Evolutionary conservation across 2,797 vertebrate species (phyloP).

Genomic region (Trachops cirrhosus): DNA sequence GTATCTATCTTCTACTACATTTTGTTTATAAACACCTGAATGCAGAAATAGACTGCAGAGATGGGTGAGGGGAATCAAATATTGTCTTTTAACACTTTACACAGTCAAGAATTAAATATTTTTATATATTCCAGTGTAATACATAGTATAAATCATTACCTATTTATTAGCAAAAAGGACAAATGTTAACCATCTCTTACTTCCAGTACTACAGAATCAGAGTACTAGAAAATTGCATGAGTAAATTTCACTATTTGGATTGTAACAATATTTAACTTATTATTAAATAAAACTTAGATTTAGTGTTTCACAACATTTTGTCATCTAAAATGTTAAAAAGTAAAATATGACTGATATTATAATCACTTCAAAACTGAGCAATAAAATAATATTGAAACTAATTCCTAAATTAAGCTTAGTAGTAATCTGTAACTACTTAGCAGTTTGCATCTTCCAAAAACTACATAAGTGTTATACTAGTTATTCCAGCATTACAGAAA

Average conservation of each 20-base stretch:
- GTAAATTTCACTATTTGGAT: neutral
- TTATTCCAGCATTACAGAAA: neutral
- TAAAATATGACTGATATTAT: neutral
- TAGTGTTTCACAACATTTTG: neutral
- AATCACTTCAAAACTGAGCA: neutral
- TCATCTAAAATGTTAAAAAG: neutral
- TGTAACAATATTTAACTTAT: neutral
- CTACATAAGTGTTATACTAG: neutral
- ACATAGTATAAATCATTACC: neutral
- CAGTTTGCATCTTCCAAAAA: neutral
- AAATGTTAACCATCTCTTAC: neutral
- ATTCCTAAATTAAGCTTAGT: neutral
- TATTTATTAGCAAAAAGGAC: neutral
- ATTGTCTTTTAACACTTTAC: neutral
- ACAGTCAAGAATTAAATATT: neutral
- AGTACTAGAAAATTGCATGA: neutral
- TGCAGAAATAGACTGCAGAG: neutral
- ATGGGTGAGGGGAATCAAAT: neutral
- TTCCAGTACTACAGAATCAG: neutral
- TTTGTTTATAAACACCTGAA: slow-evolving; percentile 7
- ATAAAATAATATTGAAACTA: neutral
- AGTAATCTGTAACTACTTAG: neutral
- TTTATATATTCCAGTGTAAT: neutral
- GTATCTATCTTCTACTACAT: neutral
- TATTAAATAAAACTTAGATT: neutral